These are phyloP conservation scores for Cololabis saira DNA, from an alignment of 2,113 vertebrate genomes.

Conservation along the genomic window DNA sequence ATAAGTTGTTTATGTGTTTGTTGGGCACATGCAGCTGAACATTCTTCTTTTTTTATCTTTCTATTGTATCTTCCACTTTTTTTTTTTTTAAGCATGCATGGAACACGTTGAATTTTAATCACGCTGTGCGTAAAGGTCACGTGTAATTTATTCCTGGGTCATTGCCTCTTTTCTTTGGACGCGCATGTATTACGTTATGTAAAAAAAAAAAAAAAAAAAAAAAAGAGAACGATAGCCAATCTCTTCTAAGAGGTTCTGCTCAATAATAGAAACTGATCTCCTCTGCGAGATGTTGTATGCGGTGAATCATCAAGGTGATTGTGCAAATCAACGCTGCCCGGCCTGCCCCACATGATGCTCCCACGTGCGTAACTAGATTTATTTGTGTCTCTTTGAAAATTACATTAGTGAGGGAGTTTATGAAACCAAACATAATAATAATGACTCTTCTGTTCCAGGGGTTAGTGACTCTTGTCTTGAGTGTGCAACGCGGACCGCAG, in stretches of 20 bases:
- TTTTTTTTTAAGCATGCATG: constrained; percentile 6
- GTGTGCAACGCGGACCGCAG: no score
- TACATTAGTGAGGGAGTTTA: constrained; percentile 42
- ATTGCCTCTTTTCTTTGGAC: constrained; percentile 17
- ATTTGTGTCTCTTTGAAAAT: constrained; percentile 46
- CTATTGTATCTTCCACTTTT: constrained; percentile 20
- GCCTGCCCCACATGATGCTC: constrained; percentile 55
- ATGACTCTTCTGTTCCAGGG: constrained; percentile 33
- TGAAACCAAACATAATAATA: constrained; percentile 39
- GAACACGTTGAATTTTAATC: constrained; percentile 27
- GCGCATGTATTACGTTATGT: constrained; percentile 55
- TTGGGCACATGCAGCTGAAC: constrained; percentile 19
- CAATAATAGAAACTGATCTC: constrained; percentile 56
- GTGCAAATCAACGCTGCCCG: constrained; percentile 54
- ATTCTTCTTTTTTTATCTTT: constrained; percentile 40
- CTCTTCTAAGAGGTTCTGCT: constrained; percentile 38
- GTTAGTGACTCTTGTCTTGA: constrained; percentile 6
- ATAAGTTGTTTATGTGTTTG: constrained; percentile 65
- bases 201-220: constrained; percentile 11
- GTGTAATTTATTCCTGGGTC: constrained; percentile 55
- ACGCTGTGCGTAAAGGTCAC: constrained; percentile 34
- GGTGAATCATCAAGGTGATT: constrained; percentile 77
- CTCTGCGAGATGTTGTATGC: constrained; percentile 36
- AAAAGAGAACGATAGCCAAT: constrained; percentile 17
- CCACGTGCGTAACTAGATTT: constrained; percentile 51